phyloP scores from a whole-genome alignment of 2,797 vertebrate species.

The Takifugu ocellatus region DNA sequence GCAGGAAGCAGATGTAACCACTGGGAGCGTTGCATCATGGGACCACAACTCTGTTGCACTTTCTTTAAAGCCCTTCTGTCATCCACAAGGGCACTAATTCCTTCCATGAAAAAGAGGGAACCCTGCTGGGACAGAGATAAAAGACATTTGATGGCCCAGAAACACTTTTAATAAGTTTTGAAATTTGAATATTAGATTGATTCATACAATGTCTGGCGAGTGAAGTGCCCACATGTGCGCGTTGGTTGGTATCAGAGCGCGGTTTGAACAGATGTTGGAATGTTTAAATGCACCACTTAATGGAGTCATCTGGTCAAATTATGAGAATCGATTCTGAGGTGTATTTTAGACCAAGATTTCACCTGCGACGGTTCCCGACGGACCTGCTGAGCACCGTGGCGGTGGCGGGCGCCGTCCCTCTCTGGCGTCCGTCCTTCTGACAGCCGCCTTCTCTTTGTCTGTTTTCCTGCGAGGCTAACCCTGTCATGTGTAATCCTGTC shows the following conservation, averaged over 20 bases:
- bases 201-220: slow-evolving; percentile 40
- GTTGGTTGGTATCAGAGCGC: slow-evolving; percentile 38
- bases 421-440: slow-evolving; percentile 50
- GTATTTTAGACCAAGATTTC: no score
- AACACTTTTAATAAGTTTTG: slow-evolving; percentile 60
- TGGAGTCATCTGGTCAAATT: background rate
- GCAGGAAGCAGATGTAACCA: slow-evolving; percentile 97
- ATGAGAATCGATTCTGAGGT: no score
- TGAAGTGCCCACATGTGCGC: slow-evolving; percentile 41
- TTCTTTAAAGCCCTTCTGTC: slow-evolving; percentile 72
- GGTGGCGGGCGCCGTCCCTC: slow-evolving; percentile 9
- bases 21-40: slow-evolving; percentile 95
- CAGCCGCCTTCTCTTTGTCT: slow-evolving; percentile 59
- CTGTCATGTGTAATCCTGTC: slow-evolving; percentile 69
- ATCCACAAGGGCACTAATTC: slow-evolving; percentile 77
- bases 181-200: slow-evolving; percentile 68
- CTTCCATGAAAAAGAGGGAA: slow-evolving; percentile 71
- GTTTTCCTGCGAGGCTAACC: slow-evolving; percentile 64
- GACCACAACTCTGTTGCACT: slow-evolving; percentile 82
- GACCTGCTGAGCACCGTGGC: slow-evolving; percentile 21
- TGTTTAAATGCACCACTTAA: slow-evolving; percentile 48
- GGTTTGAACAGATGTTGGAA: slow-evolving; percentile 20
- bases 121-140: slow-evolving; percentile 69
- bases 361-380: slow-evolving; percentile 6
- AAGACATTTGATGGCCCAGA: slow-evolving; percentile 69